Base-by-base conservation (phyloP, 2,888 invertebrate genomes). In the Phanerotoma sp. region DNA sequence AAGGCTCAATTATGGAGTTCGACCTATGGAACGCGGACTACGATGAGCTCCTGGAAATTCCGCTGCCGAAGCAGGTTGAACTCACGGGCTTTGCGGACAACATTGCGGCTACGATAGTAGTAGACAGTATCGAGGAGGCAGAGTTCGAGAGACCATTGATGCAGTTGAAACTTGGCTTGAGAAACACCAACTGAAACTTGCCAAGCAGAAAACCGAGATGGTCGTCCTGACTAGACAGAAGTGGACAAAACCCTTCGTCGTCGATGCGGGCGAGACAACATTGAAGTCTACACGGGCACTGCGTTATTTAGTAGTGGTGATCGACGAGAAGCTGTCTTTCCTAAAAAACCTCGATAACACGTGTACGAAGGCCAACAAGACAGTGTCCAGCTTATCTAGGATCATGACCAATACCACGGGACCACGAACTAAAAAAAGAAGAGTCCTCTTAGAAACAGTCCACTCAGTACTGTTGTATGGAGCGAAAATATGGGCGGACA, bases 401-500 rank as follows among this genome's bases (percentile, higher is more conserved):
- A 42, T 66, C n/a, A 65, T 68, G 61, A 57, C 64, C 25, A 67
- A 67, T 57, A 51, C 56, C 18, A 54, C 5, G 4, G 53, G 53
- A 42, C 49, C 57, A 21, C 30, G 53, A 54, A 44, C 57, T 44
- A 40, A 44, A 25, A 49, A 52, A 49, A 41, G 53, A 11, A 28
- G 54, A 50, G 21, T 54, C 1, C 16, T 58, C 5, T 50, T 57
- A 54, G 9, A 44, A 40, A 50, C 52, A 20, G 41, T 41, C 40
- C 57, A 65, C 45, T 65, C 63, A 16, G 56, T 58, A 45, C 48
- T 64, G 13, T 52, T 65, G 18, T 65, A 66, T 30, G 62, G 63
- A 11, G 57, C 58, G 15, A 56, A 58, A 37, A 21, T 62, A 3
- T 59, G 62, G 59, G 58, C 56, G 6, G 52, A 56, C 7, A 21